Conservation (phyloP, 2,797 vertebrate genomes). For the Antrozous pallidus region DNA sequence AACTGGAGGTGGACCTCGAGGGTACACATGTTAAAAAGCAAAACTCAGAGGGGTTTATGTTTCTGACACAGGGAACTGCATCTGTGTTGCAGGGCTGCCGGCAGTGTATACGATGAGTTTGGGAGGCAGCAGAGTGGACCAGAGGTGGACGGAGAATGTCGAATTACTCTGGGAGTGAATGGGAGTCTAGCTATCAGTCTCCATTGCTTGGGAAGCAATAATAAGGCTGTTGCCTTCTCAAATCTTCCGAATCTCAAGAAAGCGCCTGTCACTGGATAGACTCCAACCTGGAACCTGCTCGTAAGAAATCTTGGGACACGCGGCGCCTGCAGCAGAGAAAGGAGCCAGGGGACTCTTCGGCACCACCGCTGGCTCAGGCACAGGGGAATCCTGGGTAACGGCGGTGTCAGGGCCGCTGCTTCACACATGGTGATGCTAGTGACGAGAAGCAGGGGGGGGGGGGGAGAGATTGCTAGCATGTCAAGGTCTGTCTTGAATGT, state of each 20-base stretch:
- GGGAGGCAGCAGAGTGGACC: neutral
- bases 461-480: neutral
- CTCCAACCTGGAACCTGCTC: neutral
- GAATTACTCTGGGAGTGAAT: neutral
- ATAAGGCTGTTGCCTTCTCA: neutral
- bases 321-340: neutral
- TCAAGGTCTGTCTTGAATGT: neutral
- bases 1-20: neutral
- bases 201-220: neutral
- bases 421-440: neutral
- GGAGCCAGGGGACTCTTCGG: neutral
- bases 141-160: neutral
- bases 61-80: neutral
- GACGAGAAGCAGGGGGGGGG: neutral
- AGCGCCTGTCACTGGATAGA: neutral
- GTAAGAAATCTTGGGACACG: neutral
- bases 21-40: neutral
- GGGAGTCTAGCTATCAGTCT: neutral
- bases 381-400: neutral
- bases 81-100: neutral
- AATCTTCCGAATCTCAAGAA: neutral
- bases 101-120: neutral
- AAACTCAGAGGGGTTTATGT: neutral
- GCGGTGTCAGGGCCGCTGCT: neutral
- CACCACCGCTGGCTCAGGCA: neutral